Base-by-base conservation (phyloP, 2,113 vertebrate genomes). In the Toxotes chatareus region DNA sequence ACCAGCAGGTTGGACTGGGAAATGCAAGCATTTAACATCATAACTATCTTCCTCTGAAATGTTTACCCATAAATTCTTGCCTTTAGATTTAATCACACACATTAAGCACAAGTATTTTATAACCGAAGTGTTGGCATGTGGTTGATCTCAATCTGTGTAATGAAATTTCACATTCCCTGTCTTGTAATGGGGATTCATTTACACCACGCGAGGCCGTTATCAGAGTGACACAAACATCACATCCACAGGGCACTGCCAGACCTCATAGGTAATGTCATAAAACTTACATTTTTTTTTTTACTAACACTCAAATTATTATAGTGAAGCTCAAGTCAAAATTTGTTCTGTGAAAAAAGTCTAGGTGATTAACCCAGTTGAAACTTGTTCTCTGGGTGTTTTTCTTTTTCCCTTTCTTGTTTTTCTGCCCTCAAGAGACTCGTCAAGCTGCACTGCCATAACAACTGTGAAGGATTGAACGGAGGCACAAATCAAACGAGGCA, bases 1-100 rank as follows among this genome's bases (percentile, higher is more conserved):
- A 13, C 34, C 12, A 12, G 2, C 46, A 57, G 10, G 14, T 38
- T 47, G n/a, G 36, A 36, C 12, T 2, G 42, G 42, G 14, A 3
- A 38, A 75, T 23, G 31, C 36, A 64, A 65, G 31, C 38, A 42
- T 49, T 73, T 53, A 56, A 40, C 49, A 42, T n/a, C n/a, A 13
- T 4, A 36, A 11, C 31, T 19, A 19, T 53, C 12, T 23, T 42
- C 34, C 19, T 76, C 62, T 44, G 11, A 38, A 73, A 62, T 76
- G 60, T 56, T 79, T 57, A 14, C 76, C 51, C 17, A 21, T 61
- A 40, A 63, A 72, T 72, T 21, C 1, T 16, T 49, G n/a, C 21
- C 59, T 81, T 46, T 34, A 61, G 38, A 44, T 73, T 49, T 68
- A 71, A 81, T 81, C 46, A 66, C 32, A n/a, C 76, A 55, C 57